These are phyloP conservation scores for Mercenaria mercenaria DNA, from an alignment of 1,140 invertebrate genomes.

Conservation along the genomic window DNA sequence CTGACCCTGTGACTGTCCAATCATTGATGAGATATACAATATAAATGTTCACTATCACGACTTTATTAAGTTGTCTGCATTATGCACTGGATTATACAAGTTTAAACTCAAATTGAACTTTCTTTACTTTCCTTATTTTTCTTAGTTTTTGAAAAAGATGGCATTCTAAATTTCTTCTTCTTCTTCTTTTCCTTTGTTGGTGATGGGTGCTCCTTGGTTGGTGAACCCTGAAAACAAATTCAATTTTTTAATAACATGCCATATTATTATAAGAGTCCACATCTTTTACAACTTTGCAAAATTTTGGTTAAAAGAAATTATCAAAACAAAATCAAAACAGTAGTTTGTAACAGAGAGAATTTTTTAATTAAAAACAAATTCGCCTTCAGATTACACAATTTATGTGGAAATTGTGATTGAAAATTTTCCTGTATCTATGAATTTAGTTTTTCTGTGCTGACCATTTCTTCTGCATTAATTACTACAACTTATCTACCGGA, in stretches of 20 bases:
- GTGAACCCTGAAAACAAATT: constrained; percentile 78
- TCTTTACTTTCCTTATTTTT: constrained; percentile 83
- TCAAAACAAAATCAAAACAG: too few species aligned
- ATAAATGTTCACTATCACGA: constrained; percentile 54
- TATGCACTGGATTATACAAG: constrained; percentile 17
- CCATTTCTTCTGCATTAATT: too few species aligned
- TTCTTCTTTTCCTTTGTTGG: constrained; percentile 84
- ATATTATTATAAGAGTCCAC: background rate
- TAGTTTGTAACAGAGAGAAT: too few species aligned
- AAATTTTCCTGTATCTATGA: too few species aligned
- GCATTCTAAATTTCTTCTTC: constrained; percentile 86
- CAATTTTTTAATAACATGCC: background rate
- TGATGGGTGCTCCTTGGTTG: constrained; percentile 83
- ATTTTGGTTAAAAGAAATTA: too few species aligned
- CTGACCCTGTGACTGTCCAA: constrained; percentile 42
- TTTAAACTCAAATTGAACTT: constrained; percentile 74
- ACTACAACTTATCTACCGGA: too few species aligned
- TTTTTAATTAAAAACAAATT: too few species aligned
- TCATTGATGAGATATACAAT: constrained; percentile 34
- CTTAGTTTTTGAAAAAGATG: constrained; percentile 85
- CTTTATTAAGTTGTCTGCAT: constrained; percentile 41
- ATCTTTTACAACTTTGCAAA: too few species aligned
- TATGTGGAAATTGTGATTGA: too few species aligned
- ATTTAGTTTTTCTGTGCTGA: too few species aligned
- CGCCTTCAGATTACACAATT: too few species aligned